phyloP scores from a whole-genome alignment of 2,888 invertebrate genomes.

The Ashinkailepas kermadecensis region DNA sequence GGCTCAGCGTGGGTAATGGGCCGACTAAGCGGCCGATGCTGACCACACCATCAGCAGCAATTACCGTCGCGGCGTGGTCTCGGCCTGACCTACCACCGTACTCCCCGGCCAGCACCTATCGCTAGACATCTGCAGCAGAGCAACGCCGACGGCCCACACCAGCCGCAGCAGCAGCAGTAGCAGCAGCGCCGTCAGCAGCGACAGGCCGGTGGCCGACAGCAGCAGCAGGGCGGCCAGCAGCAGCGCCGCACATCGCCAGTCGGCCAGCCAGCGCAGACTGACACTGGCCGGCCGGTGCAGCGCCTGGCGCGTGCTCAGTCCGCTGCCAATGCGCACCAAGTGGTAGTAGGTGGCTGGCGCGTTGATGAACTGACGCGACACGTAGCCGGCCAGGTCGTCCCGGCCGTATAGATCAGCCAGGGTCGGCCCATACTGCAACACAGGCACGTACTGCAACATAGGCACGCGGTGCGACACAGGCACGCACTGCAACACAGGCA shows the following conservation, averaged over 20 bases:
- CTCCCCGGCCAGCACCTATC: no score
- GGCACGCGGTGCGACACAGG: neutral
- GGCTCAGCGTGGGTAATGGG: no score
- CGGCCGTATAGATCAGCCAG: slow-evolving; percentile 58
- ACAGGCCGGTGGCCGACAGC: neutral
- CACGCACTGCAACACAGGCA: neutral
- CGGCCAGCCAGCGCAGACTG: neutral
- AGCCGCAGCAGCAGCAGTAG: neutral
- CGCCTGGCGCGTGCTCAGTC: neutral
- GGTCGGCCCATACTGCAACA: slow-evolving; percentile 57
- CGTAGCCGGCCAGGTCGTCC: slow-evolving; percentile 54
- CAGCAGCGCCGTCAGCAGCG: neutral
- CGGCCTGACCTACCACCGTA: no score
- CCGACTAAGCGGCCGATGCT: no score
- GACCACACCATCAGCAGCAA: no score
- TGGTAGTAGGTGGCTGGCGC: slow-evolving; percentile 47
- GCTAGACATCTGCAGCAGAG: no score
- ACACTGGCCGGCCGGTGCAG: neutral
- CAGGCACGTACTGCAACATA: neutral
- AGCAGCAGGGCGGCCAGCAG: neutral
- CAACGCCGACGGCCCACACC: no score
- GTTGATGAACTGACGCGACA: slow-evolving; percentile 56
- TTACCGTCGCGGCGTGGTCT: no score
- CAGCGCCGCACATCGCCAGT: neutral
- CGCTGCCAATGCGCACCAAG: neutral